These are phyloP conservation scores for Cettia cetti DNA, from an alignment of 2,113 vertebrate genomes.

Conservation along the genomic window DNA sequence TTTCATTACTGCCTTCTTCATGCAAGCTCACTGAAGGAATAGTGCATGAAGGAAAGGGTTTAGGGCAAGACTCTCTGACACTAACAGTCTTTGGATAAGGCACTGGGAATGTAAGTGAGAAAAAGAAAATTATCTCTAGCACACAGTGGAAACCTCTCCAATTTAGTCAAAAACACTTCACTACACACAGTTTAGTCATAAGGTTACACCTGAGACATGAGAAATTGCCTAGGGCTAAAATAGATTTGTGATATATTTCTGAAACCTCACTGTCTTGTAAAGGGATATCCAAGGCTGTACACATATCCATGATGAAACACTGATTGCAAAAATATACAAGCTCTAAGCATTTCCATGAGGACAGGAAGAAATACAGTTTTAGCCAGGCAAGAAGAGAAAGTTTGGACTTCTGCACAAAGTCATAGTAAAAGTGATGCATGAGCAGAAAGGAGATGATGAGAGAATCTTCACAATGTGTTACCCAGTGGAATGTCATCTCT, in stretches of 20 bases:
- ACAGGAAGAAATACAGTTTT: background rate
- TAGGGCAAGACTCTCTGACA: background rate
- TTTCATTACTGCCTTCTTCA: background rate
- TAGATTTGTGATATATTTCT: background rate
- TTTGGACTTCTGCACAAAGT: background rate
- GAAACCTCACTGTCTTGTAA: background rate
- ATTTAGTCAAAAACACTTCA: background rate
- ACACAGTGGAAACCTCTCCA: background rate
- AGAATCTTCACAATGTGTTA: background rate
- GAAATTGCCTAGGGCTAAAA: background rate
- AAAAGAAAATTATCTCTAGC: background rate
- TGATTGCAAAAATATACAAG: background rate
- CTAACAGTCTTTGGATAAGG: background rate
- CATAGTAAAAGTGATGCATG: background rate
- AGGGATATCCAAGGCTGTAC: background rate
- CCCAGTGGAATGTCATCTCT: background rate
- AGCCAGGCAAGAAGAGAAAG: background rate
- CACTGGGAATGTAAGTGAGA: background rate
- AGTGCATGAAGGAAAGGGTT: background rate
- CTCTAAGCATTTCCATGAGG: background rate
- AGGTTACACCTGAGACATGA: background rate
- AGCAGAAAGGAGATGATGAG: background rate
- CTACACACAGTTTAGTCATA: background rate
- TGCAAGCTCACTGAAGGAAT: background rate
- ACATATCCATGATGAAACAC: background rate